These are phyloP conservation scores for Coenonympha arcania DNA, from an alignment of 2,888 invertebrate genomes.

Conservation along the genomic window DNA sequence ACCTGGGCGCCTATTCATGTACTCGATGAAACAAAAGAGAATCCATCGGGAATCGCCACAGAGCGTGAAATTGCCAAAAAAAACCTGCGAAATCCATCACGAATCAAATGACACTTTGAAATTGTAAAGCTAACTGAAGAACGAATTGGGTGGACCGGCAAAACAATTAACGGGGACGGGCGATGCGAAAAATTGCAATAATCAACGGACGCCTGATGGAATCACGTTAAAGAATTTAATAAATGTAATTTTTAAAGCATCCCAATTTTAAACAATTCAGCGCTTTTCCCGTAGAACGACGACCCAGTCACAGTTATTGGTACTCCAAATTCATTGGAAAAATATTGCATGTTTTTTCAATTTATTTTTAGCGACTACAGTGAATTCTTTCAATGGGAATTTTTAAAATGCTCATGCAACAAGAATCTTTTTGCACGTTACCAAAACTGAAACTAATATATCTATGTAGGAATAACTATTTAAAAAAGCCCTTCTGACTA, in stretches of 20 bases:
- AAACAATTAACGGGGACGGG: conserved; percentile 62
- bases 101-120: conserved; percentile 71
- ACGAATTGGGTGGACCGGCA: conserved; percentile 60
- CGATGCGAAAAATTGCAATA: conserved; percentile 65
- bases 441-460: no score
- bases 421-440: no score
- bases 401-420: not conserved
- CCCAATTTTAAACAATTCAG: conserved; percentile 35
- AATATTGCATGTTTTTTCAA: conserved; percentile 20
- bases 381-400: conserved; percentile 17
- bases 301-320: conserved; percentile 32
- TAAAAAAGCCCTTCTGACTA: no score
- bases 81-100: conserved; percentile 66
- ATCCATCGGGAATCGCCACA: conserved; percentile 50
- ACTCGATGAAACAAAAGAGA: conserved; percentile 46
- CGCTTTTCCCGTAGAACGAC: conserved; percentile 30
- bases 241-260: conserved; percentile 53
- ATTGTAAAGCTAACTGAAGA: conserved; percentile 69
- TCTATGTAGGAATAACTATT: not conserved
- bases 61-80: conserved; percentile 71
- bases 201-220: conserved; percentile 52
- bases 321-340: conserved; percentile 15
- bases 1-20: no score
- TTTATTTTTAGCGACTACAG: conserved; percentile 14
- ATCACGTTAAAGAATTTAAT: conserved; percentile 49